Conservation (phyloP, 2,113 vertebrate genomes). For the Puntigrus tetrazona region DNA sequence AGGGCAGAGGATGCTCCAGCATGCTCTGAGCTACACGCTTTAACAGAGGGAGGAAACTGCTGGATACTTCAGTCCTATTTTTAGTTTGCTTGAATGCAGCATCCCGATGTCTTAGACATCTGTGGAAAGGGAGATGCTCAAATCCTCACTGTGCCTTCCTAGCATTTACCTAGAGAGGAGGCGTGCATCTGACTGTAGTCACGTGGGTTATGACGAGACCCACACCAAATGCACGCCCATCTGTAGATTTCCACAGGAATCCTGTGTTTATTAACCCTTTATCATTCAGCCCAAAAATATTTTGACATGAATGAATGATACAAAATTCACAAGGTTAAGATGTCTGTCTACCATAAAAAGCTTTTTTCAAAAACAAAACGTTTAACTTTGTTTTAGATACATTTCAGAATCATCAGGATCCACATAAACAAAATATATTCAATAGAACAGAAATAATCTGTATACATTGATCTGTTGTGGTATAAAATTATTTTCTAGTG, state of each 20-base stretch:
- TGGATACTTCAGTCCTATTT: conserved; percentile 25
- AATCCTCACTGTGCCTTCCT: not conserved
- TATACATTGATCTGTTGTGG: not conserved
- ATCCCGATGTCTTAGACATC: not conserved
- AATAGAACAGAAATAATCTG: not conserved
- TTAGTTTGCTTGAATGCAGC: not conserved
- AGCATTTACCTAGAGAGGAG: not conserved
- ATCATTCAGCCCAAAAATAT: not conserved
- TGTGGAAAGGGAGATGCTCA: not conserved
- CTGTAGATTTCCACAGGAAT: conserved; percentile 7
- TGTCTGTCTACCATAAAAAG: not conserved
- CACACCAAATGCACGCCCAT: not conserved
- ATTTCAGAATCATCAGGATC: not conserved
- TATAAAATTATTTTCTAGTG: not conserved
- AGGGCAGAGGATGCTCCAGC: conserved; percentile 32
- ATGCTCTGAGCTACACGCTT: conserved; percentile 38
- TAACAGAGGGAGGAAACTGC: conserved; percentile 19
- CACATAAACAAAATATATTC: not conserved
- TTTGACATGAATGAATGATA: not conserved
- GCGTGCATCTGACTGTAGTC: not conserved
- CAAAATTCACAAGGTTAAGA: not conserved
- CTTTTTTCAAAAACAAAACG: not conserved
- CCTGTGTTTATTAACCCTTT: not conserved
- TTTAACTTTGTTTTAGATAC: not conserved
- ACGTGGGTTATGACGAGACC: not conserved